phyloP scores from a whole-genome alignment of 2,113 vertebrate genomes.

The Rhabdomys dilectus region DNA sequence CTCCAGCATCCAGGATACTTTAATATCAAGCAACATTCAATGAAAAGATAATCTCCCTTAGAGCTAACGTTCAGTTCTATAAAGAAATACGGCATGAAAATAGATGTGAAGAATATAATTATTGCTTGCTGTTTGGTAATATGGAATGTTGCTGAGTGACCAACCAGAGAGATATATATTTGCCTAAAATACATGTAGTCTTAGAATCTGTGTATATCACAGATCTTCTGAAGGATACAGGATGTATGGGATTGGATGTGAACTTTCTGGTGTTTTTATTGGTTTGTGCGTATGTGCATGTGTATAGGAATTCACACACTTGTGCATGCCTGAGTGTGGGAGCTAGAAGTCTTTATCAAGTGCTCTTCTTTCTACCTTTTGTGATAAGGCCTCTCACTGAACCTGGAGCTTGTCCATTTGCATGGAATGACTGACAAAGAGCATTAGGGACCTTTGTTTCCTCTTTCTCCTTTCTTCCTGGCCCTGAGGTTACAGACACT shows the following conservation, averaged over 20 bases:
- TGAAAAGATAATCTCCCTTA: not conserved
- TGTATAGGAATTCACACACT: not conserved
- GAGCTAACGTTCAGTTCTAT: not conserved
- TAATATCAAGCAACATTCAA: not conserved
- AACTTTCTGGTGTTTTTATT: not conserved
- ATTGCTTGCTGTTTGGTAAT: not conserved
- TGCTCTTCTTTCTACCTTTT: not conserved
- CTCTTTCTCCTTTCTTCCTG: no score
- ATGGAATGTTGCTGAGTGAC: not conserved
- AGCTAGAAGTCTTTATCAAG: not conserved
- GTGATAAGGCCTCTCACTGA: not conserved
- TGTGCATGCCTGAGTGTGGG: not conserved
- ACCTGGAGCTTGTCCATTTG: not conserved
- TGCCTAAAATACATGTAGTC: fast-evolving
- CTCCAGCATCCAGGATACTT: not conserved
- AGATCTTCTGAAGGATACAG: not conserved
- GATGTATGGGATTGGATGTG: no score
- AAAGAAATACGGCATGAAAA: not conserved
- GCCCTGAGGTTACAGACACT: not conserved
- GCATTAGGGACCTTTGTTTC: no score
- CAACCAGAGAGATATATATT: not conserved
- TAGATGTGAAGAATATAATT: not conserved
- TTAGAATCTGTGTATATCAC: fast-evolving
- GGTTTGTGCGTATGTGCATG: no score
- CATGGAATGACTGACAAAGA: not conserved